Conservation (phyloP, 2,113 vertebrate genomes). For the Proterorhinus semilunaris region DNA sequence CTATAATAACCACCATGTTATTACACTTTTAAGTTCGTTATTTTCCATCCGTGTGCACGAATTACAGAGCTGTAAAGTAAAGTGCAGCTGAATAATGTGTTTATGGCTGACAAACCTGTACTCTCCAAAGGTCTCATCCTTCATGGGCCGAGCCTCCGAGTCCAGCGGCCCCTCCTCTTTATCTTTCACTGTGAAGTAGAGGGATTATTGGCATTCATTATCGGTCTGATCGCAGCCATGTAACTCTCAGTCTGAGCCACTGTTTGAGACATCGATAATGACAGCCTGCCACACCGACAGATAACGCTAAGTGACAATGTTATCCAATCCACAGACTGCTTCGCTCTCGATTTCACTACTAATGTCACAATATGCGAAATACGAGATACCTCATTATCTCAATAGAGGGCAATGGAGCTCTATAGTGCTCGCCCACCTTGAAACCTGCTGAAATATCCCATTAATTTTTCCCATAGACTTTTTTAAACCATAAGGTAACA, state of each 20-base stretch:
- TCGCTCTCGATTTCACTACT: background rate
- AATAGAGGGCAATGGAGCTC: background rate
- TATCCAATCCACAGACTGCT: background rate
- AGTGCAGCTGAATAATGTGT: background rate
- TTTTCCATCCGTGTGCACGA: too few species aligned
- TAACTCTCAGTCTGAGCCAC: slow-evolving; percentile 33
- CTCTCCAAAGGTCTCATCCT: slow-evolving; percentile 91
- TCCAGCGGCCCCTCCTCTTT: slow-evolving; percentile 93
- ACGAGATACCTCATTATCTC: background rate
- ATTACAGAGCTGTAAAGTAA: background rate
- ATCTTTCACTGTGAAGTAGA: slow-evolving; percentile 83
- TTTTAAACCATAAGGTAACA: too few species aligned
- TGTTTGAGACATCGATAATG: slow-evolving; percentile 35
- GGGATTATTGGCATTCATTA: slow-evolving; percentile 51
- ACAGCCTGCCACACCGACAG: slow-evolving; percentile 22
- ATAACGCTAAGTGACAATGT: slow-evolving; percentile 24
- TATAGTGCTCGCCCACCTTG: too few species aligned
- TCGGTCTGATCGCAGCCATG: slow-evolving; percentile 30
- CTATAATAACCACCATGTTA: too few species aligned
- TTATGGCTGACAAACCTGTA: slow-evolving; percentile 81
- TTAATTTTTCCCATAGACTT: too few species aligned
- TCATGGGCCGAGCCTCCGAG: slow-evolving; percentile 89
- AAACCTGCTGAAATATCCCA: too few species aligned
- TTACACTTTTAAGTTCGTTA: too few species aligned
- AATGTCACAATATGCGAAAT: background rate